Percentiles rank a stretch among this genome's conserved stretches.
phyloP scores from a whole-genome alignment of 2,888 invertebrate species.

The Netelia melanura region DNA sequence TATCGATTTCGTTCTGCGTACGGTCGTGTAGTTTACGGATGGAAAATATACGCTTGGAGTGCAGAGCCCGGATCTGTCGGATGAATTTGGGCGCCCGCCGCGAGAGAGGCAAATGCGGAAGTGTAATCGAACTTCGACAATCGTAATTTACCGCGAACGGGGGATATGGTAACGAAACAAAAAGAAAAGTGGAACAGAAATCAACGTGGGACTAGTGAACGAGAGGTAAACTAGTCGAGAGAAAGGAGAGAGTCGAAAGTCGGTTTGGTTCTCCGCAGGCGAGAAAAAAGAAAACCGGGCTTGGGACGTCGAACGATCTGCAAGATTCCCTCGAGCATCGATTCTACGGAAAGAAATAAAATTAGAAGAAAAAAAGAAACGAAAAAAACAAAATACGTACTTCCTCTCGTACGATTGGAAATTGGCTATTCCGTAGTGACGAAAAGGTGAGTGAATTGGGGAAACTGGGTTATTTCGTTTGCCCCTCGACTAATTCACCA shows the following conservation, averaged over 20 bases:
- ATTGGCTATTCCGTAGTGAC: background rate
- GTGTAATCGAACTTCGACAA: constrained; percentile 62
- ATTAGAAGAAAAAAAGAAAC: background rate
- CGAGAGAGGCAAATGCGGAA: background rate
- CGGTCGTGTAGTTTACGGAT: constrained; percentile 46
- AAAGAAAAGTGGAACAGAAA: background rate
- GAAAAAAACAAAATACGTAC: no score
- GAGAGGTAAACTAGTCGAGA: background rate
- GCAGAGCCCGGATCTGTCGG: background rate
- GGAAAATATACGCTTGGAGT: constrained; percentile 33
- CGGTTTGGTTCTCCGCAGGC: constrained; percentile 9
- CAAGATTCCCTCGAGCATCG: background rate
- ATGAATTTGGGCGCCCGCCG: background rate
- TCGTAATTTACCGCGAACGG: constrained; percentile 56
- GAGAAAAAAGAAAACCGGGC: background rate
- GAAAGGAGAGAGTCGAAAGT: background rate
- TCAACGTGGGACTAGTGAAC: background rate
- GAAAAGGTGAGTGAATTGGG: background rate
- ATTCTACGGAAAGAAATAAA: background rate
- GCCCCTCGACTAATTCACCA: constrained; percentile 12
- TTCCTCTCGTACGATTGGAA: background rate
- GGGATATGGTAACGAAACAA: constrained; percentile 3
- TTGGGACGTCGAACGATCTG: background rate
- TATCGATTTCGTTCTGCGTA: constrained; percentile 43
- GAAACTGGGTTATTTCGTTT: constrained; percentile 1